These are phyloP conservation scores for Tamias sibiricus DNA, from an alignment of 2,113 vertebrate genomes.

Conservation along the genomic window DNA sequence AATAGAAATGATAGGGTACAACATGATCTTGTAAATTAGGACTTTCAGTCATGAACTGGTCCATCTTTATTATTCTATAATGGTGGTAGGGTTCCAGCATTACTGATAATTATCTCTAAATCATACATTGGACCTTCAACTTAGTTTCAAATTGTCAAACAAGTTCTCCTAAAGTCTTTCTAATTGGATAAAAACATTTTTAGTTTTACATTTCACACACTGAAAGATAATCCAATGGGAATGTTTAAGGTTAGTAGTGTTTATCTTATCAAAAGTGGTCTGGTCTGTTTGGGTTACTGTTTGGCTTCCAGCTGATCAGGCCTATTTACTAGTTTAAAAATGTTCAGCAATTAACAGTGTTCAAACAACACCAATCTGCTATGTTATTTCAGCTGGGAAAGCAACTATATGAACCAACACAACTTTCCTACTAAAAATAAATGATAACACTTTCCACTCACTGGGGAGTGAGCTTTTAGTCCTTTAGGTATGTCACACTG, in stretches of 20 bases:
- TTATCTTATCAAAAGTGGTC: constrained; percentile 77
- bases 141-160: constrained; percentile 29
- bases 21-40: constrained; percentile 15
- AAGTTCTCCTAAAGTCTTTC: constrained; percentile 39
- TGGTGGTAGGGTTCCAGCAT: background rate
- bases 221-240: constrained; percentile 47
- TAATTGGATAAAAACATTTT: constrained; percentile 31
- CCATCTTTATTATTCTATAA: background rate
- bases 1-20: constrained; percentile 55
- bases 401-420: constrained; percentile 50
- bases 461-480: constrained; percentile 53
- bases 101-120: constrained; percentile 27
- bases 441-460: constrained; percentile 35
- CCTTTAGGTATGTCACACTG: constrained; percentile 29
- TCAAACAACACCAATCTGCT: constrained; percentile 79
- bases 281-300: constrained; percentile 70
- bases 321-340: constrained; percentile 77
- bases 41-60: constrained; percentile 1
- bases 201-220: constrained; percentile 50
- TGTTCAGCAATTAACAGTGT: constrained; percentile 74
- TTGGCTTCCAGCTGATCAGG: constrained; percentile 74
- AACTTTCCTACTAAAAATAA: constrained; percentile 61
- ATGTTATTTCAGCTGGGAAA: constrained; percentile 79
- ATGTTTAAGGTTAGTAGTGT: constrained; percentile 61
- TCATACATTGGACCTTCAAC: constrained; percentile 34